Base-by-base conservation (phyloP, 2,113 vertebrate species). In the Piprites chloris region DNA sequence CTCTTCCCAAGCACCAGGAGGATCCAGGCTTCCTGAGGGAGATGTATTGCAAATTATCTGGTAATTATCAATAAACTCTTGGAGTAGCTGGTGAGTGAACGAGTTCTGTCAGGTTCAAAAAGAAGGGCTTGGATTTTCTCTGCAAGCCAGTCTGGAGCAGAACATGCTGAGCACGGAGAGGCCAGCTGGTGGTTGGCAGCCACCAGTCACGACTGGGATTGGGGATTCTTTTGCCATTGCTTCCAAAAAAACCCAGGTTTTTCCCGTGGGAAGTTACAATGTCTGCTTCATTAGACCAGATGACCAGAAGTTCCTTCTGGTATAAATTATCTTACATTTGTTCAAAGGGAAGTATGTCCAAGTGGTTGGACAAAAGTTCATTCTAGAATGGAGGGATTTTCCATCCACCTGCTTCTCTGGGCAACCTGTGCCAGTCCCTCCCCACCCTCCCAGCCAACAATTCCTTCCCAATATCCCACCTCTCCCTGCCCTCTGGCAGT, bases 21-120 rank as follows among this genome's bases (percentile, higher is more conserved):
- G 76, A 7, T 22, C 66, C 27, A 0, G 9, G 14, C 56, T 78
- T 32, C 78, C 82, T 9, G 24, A 9, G 67, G 39, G 39, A 6
- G 28, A 24, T 1, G 14, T 7, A 0, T 1, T 6, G 47, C 35
- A 69, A 7, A n/a, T 35, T 5, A 10, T 32, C 0, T 27, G 33
- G 2, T 19, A 5, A 4, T 35, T 42, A 62, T 41, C 69, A 14
- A 0, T 26, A 1, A 41, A 42, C 39, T 79, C 37, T 46, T 2
- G 4, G 52, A 62, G 66, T 1, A 9, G 50, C 26, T 49, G 22
- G 1, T 18, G n/a, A 49, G 27, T 6, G 44, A 35, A 33, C 1
- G 12, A 59, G 21, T 37, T 59, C 52, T 28, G 32, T 50, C 21
- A 1, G 14, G 1, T 9, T n/a, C 5, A 1, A 2, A 67, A 56